Percentiles rank a stretch among this genome's conserved stretches.
These are phyloP conservation scores for Oophaga sylvatica DNA, from an alignment of 2,797 vertebrate species.

Conservation along the genomic window DNA sequence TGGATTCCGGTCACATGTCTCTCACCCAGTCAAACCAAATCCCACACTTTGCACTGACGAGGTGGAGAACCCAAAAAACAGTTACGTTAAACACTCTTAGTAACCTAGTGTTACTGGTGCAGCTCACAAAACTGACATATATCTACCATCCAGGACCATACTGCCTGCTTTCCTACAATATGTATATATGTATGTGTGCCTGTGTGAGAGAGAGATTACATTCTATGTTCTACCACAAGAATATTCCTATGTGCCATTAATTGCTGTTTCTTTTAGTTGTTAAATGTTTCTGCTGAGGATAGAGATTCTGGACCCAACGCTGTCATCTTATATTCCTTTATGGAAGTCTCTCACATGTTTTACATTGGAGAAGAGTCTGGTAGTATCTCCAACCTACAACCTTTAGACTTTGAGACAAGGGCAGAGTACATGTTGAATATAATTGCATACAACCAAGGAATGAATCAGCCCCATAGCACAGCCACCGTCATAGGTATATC, in stretches of 20 bases:
- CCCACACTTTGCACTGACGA: too few relatives aligned
- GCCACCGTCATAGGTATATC: constrained; percentile 69
- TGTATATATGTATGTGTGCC: too few relatives aligned
- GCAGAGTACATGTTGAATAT: constrained; percentile 61
- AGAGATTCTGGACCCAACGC: constrained; percentile 67
- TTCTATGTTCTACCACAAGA: neutral
- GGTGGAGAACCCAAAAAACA: too few relatives aligned
- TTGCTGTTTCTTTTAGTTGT: constrained; percentile 62
- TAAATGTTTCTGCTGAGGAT: constrained; percentile 66
- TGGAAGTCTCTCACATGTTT: constrained; percentile 60
- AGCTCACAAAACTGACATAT: too few relatives aligned
- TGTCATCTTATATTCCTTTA: constrained; percentile 64
- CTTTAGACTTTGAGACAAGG: constrained; percentile 67
- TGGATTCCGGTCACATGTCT: too few relatives aligned
- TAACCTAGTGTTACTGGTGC: too few relatives aligned
- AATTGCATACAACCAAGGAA: constrained; percentile 66
- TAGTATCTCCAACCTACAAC: constrained; percentile 60
- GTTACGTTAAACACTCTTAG: too few relatives aligned
- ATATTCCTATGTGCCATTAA: neutral
- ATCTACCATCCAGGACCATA: too few relatives aligned
- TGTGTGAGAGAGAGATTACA: neutral
- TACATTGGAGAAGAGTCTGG: constrained; percentile 67
- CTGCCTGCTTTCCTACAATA: too few relatives aligned
- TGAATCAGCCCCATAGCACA: constrained; percentile 57
- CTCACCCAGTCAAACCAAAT: too few relatives aligned